Percentiles rank a stretch among this genome's conserved stretches.
These are phyloP conservation scores for Platycheirus rosarum DNA, from an alignment of 2,888 invertebrate genomes.

Conservation along the genomic window DNA sequence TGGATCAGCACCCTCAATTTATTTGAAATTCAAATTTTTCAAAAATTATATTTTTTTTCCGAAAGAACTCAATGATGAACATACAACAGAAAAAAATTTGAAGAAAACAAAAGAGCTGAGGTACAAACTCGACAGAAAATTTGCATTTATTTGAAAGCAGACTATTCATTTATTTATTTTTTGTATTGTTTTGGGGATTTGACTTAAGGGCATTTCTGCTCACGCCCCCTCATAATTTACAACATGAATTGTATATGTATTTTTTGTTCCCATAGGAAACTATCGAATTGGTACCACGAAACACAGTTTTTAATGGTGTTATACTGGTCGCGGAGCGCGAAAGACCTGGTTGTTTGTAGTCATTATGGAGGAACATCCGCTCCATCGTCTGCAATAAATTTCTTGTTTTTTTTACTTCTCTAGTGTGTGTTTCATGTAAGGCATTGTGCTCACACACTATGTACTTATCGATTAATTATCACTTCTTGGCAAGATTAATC, in stretches of 20 bases:
- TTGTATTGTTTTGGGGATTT: conserved; percentile 27
- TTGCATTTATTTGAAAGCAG: conserved; percentile 71
- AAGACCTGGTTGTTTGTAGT: not conserved
- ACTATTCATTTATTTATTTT: conserved; percentile 10
- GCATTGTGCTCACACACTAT: conserved; percentile 30
- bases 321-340: conserved; percentile 39
- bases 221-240: conserved; percentile 60
- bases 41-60: too few relatives aligned
- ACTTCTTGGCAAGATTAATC: conserved; percentile 40
- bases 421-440: not conserved
- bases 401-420: not conserved
- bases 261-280: conserved; percentile 9
- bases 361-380: not conserved
- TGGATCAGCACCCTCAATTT: conserved; percentile 73
- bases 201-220: conserved; percentile 42
- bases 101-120: conserved; percentile 64
- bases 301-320: conserved; percentile 33
- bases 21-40: conserved; percentile 73
- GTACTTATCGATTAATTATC: conserved; percentile 57
- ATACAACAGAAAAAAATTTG: conserved; percentile 4
- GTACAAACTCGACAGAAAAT: conserved; percentile 60
- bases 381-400: not conserved
- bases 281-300: conserved; percentile 14
- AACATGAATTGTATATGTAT: conserved; percentile 7
- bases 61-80: not conserved